Base-by-base conservation (phyloP, 2,888 invertebrate species). In the Catocala nupta region DNA sequence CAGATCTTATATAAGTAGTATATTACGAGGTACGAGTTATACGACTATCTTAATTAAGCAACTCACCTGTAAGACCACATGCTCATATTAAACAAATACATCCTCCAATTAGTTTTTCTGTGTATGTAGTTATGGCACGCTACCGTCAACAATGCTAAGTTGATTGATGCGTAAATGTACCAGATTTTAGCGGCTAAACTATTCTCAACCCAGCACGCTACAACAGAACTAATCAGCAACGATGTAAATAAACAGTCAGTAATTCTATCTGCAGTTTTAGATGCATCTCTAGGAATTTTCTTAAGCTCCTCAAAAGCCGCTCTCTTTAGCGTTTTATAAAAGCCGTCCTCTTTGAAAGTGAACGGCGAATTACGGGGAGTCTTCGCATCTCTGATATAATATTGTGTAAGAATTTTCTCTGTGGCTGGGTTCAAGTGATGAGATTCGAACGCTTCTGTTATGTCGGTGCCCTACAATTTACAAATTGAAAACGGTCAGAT, bases 51-150 rank as follows among this genome's bases (percentile, higher is more conserved):
- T 25, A 49, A n/a, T 50, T n/a, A 34, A 52, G 7, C 55, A 57
- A 61, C 82, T 83, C 84, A 95, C 96, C 95, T 95, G 55, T 96
- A 95, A 2, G 96, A 96, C 94, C 97, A 92, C 73, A 96, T 82
- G 13, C 95, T 94, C 65, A 98, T 88, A 79, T 97, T 96, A 78
- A 97, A 97, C 63, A 96, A 95, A 81, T 96, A 96, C 96, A 97
- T 97, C 61, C 97, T 95, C 95, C 96, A 97, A 83, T 96, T 97
- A 63, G 97, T 96, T 64, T 94, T 95, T 77, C 95, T 95, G 82
- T 98, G 98, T 75, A 97, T 96, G 81, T 96, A 98, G 84, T 97
- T 98, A 83, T 98, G 98, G 0, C 96, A 95, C 2, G 95, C 93
- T 10, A 96, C 94, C 0, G 95, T 90, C 0, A 95, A 90, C 93